Evolutionary conservation across 2,797 vertebrate genomes (phyloP).

Genomic region (Notolabrus celidotus): DNA sequence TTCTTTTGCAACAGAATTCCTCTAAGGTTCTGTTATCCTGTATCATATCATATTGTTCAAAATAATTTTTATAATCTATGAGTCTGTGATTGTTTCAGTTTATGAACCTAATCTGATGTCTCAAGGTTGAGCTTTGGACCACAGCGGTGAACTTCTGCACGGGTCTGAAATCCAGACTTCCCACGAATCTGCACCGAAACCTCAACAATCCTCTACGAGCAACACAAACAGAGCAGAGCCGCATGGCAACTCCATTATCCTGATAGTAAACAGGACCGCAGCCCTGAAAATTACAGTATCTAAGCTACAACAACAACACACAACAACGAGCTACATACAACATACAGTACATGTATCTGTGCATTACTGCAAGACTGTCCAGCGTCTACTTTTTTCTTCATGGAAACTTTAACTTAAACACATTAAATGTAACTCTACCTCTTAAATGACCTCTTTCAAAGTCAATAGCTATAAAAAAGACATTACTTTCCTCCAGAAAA

Average conservation of each 20-base stretch:
- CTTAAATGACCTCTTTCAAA: constrained; percentile 33
- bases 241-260: constrained; percentile 71
- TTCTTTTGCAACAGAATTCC: too few relatives aligned
- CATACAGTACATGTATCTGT: constrained; percentile 14
- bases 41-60: constrained; percentile 52
- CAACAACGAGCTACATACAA: constrained; percentile 46
- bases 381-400: constrained; percentile 12
- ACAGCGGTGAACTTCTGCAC: constrained; percentile 31
- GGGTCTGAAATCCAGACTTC: constrained; percentile 51
- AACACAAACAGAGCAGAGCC: constrained; percentile 67
- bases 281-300: constrained; percentile 64
- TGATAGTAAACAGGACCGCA: constrained; percentile 71
- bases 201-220: constrained; percentile 65
- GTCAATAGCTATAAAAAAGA: constrained; percentile 22
- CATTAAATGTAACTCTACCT: constrained; percentile 37
- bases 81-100: constrained; percentile 50
- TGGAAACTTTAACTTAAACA: constrained; percentile 22
- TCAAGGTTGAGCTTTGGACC: constrained; percentile 56
- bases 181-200: constrained; percentile 61
- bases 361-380: constrained; percentile 7
- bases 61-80: constrained; percentile 56
- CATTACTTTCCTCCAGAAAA: constrained; percentile 4
- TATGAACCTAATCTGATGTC: constrained; percentile 59
- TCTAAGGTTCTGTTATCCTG: constrained; percentile 20
- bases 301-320: constrained; percentile 73